phyloP scores from a whole-genome alignment of 2,888 invertebrate genomes.

The Sphinx pinastri region DNA sequence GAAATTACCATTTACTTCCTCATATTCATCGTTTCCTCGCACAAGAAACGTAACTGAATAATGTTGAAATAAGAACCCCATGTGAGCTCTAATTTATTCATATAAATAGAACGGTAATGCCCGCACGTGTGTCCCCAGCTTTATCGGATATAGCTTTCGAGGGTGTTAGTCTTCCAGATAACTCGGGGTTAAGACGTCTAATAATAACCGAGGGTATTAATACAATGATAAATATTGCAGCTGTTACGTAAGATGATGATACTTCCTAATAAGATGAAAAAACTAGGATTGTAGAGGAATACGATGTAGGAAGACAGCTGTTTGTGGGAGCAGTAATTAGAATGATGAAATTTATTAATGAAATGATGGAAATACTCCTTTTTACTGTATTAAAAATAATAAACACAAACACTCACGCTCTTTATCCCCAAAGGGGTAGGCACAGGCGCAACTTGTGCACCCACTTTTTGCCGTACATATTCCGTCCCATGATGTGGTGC shows the following conservation, averaged over 20 bases:
- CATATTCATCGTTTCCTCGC: not conserved
- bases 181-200: conserved; percentile 8
- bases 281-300: not conserved
- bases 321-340: not conserved
- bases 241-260: not conserved
- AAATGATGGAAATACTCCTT: not conserved
- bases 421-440: too few relatives aligned
- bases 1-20: not conserved
- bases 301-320: not conserved
- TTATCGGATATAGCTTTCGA: conserved; percentile 20
- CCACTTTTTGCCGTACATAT: too few relatives aligned
- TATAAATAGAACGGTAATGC: conserved; percentile 20
- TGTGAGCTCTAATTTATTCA: conserved; percentile 2
- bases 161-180: conserved; percentile 17
- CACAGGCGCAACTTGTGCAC: too few relatives aligned
- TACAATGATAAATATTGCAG: conserved; percentile 15
- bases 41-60: conserved; percentile 3
- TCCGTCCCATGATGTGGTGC: too few relatives aligned
- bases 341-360: not conserved
- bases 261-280: not conserved
- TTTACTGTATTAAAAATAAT: too few relatives aligned
- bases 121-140: conserved; percentile 8
- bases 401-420: too few relatives aligned
- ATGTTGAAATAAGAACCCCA: conserved; percentile 19
- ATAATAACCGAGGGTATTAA: not conserved